These are phyloP conservation scores for Yponomeuta cagnagella DNA, from an alignment of 2,888 invertebrate genomes.

Conservation along the genomic window DNA sequence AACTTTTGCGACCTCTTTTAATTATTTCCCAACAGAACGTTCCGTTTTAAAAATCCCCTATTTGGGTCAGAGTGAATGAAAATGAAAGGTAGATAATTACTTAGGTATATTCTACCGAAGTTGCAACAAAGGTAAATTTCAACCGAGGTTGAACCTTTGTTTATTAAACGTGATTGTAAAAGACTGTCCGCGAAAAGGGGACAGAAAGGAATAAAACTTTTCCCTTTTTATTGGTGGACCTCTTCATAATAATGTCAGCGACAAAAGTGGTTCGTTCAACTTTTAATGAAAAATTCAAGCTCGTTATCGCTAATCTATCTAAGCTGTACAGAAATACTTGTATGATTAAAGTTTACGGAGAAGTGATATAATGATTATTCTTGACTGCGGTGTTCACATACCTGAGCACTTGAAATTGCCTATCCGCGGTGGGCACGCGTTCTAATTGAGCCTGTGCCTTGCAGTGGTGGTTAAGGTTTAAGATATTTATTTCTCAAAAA, in stretches of 20 bases:
- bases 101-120: constrained; percentile 13
- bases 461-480: too few relatives aligned
- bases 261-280: constrained; percentile 20
- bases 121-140: constrained; percentile 19
- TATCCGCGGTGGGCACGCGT: too few relatives aligned
- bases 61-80: constrained; percentile 18
- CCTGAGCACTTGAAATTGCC: too few relatives aligned
- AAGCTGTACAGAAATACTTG: constrained; percentile 21
- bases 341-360: constrained; percentile 14
- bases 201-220: neutral
- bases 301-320: constrained; percentile 23
- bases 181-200: neutral
- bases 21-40: constrained; percentile 1
- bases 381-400: neutral
- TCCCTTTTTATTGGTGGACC: constrained; percentile 2
- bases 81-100: constrained; percentile 13
- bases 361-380: neutral
- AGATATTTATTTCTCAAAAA: too few relatives aligned
- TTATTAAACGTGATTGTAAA: constrained; percentile 16
- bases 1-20: neutral
- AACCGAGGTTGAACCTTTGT: constrained; percentile 15
- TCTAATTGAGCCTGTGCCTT: too few relatives aligned
- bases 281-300: constrained; percentile 27
- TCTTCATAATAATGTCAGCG: neutral
- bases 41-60: constrained; percentile 10